A percentile compares a stretch with the other conserved stretches of the same genome.
These are phyloP conservation scores for Ammodytes marinus DNA, from an alignment of 2,113 vertebrate genomes.

Conservation along the genomic window DNA sequence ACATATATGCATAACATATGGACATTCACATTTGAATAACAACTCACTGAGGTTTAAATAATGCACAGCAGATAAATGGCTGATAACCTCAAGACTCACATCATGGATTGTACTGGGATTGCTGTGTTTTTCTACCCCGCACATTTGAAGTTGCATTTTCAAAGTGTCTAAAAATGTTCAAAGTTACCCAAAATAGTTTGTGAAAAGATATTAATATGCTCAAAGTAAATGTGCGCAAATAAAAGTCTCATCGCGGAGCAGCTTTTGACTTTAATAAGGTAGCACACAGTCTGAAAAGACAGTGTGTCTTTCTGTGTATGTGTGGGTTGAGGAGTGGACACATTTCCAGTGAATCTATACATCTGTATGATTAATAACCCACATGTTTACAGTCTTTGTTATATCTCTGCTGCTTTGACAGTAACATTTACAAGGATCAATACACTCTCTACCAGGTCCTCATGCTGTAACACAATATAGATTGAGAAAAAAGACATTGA, in stretches of 20 bases:
- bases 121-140: neutral
- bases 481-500: constrained; percentile 26
- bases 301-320: neutral
- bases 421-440: constrained; percentile 35
- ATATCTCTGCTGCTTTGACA: neutral
- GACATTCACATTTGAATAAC: neutral
- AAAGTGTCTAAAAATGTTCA: constrained; percentile 65
- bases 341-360: constrained; percentile 16
- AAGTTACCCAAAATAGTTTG: constrained; percentile 68
- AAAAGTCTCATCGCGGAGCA: neutral
- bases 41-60: constrained; percentile 20
- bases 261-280: constrained; percentile 18
- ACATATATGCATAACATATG: constrained; percentile 18
- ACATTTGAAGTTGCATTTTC: constrained; percentile 57
- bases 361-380: constrained; percentile 55
- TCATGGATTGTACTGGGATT: constrained; percentile 1
- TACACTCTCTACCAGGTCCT: constrained; percentile 6
- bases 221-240: constrained; percentile 54
- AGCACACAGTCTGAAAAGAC: neutral
- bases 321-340: neutral
- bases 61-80: constrained; percentile 1
- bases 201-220: constrained; percentile 60
- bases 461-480: neutral
- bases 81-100: constrained; percentile 21
- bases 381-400: neutral